Conservation (phyloP, 2,113 vertebrate species). For the Numida meleagris region DNA sequence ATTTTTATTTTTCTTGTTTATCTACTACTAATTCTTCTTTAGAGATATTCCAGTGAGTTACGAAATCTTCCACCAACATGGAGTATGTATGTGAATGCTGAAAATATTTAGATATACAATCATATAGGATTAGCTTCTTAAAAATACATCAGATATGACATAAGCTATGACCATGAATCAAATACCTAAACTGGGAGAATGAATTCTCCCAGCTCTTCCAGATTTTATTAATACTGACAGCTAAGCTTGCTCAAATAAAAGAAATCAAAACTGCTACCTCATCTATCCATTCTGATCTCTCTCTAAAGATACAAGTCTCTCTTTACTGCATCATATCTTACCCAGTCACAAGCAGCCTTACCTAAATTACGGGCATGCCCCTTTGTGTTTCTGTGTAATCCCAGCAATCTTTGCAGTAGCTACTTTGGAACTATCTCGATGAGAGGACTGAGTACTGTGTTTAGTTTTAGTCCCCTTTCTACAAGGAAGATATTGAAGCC, state of each 20-base stretch:
- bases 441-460: too few relatives aligned
- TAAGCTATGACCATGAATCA: not conserved
- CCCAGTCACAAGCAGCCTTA: not conserved
- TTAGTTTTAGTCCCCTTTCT: too few relatives aligned
- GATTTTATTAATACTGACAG: not conserved
- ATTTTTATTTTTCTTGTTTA: not conserved
- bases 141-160: not conserved
- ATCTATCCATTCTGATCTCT: not conserved
- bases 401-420: not conserved
- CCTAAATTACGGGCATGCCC: not conserved
- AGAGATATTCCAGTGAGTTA: not conserved
- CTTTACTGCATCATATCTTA: not conserved
- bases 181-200: not conserved
- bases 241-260: not conserved
- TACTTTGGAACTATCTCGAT: not conserved
- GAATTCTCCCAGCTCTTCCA: not conserved
- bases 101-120: not conserved
- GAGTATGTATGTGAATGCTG: not conserved
- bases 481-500: too few relatives aligned
- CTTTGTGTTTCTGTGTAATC: not conserved
- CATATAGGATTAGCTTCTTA: not conserved
- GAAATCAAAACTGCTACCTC: not conserved
- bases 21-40: not conserved
- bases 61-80: not conserved
- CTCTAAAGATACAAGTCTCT: not conserved